phyloP scores from a whole-genome alignment of 2,113 vertebrate species.

The Pterocles gutturalis region DNA sequence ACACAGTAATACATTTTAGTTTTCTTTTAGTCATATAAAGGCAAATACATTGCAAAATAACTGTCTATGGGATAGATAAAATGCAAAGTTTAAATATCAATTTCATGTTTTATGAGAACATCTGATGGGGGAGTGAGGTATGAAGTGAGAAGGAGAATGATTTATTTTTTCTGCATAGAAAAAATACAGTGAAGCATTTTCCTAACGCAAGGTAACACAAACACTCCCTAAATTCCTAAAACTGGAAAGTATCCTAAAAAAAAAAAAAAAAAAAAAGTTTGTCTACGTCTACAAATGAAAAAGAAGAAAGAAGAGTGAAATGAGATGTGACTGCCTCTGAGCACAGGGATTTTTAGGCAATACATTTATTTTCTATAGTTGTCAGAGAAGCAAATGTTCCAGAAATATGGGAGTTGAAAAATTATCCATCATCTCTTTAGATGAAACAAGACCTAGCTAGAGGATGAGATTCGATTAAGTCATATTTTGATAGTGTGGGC shows the following conservation, averaged over 20 bases:
- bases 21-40: not conserved
- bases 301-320: conserved; percentile 45
- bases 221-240: not conserved
- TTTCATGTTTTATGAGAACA: not conserved
- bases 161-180: not conserved
- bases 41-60: not conserved
- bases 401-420: conserved; percentile 50
- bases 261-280: not conserved
- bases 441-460: not conserved
- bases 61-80: not conserved
- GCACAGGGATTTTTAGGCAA: conserved; percentile 58
- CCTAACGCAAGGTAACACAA: not conserved
- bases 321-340: conserved; percentile 60
- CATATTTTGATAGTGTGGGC: not conserved
- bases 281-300: conserved; percentile 32
- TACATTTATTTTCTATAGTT: conserved; percentile 59
- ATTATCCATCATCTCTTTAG: conserved; percentile 35
- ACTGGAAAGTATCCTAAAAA: not conserved
- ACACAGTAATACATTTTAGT: accelerated
- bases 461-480: conserved; percentile 7
- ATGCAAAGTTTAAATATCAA: not conserved
- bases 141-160: not conserved
- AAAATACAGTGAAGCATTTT: not conserved
- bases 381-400: conserved; percentile 67
- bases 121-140: accelerated